These are phyloP conservation scores for Oryctes rhinoceros DNA, from an alignment of 1,140 invertebrate species.

Conservation along the genomic window DNA sequence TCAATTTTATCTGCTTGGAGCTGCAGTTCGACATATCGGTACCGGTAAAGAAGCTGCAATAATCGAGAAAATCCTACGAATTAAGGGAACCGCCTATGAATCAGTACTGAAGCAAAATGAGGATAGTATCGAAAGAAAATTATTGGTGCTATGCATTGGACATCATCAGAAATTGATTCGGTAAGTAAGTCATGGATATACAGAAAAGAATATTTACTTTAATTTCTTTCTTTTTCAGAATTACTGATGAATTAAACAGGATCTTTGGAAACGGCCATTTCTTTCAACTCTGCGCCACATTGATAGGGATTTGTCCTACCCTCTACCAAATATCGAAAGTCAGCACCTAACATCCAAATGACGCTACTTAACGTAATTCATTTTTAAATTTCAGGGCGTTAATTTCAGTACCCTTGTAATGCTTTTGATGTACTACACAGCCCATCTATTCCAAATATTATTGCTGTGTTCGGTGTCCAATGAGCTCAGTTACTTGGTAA, in stretches of 20 bases:
- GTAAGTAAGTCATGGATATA: too few relatives aligned
- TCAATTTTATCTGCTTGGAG: not conserved
- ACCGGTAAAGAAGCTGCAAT: not conserved
- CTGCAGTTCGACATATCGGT: not conserved
- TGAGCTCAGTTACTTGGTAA: not conserved
- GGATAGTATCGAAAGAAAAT: not conserved
- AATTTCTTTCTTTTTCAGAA: not conserved
- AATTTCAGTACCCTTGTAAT: not conserved
- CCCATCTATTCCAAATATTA: not conserved
- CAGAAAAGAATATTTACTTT: not conserved
- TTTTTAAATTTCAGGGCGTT: not conserved
- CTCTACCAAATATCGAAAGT: not conserved
- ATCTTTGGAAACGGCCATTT: slow-evolving; percentile 5
- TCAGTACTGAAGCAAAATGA: not conserved
- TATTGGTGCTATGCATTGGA: not conserved
- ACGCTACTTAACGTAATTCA: not conserved
- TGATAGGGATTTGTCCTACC: not conserved
- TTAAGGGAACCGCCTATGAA: not conserved
- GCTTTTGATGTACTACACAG: not conserved
- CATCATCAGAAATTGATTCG: slow-evolving; percentile 7
- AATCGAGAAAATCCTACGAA: not conserved
- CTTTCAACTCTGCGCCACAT: not conserved
- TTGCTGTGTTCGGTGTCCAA: not conserved
- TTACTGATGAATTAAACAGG: not conserved
- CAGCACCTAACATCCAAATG: not conserved